Evolutionary conservation across 2,113 vertebrate species (phyloP).

Genomic region (Meles meles): DNA sequence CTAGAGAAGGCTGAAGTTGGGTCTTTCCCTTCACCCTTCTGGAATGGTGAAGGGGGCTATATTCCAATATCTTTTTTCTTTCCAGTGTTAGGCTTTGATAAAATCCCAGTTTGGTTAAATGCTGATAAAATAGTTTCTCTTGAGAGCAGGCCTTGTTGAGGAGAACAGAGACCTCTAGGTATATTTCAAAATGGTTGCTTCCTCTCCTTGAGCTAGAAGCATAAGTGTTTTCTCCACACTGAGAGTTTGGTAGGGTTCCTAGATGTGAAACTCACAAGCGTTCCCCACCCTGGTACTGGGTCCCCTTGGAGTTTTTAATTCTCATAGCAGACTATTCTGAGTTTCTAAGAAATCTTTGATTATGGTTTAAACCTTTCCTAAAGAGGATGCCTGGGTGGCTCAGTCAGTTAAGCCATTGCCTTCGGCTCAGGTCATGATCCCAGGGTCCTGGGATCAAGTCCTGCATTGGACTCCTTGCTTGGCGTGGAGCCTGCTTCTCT

Average conservation of each 20-base stretch:
- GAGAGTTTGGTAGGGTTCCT: neutral
- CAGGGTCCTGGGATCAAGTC: too few relatives aligned
- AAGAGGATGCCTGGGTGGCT: too few relatives aligned
- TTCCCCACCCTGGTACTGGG: rapidly evolving
- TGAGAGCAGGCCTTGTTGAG: neutral
- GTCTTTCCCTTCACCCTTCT: neutral
- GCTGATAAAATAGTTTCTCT: neutral
- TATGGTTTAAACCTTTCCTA: neutral
- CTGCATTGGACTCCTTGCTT: too few relatives aligned
- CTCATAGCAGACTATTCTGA: rapidly evolving
- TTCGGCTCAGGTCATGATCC: too few relatives aligned
- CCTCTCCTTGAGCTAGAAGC: neutral
- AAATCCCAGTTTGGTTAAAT: neutral
- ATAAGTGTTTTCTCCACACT: neutral
- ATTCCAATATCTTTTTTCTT: neutral
- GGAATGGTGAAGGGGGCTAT: neutral
- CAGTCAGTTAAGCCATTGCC: too few relatives aligned
- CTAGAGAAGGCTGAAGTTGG: neutral
- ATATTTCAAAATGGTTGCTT: neutral
- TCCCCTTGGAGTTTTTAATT: neutral
- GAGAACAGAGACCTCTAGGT: neutral
- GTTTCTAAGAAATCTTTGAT: neutral
- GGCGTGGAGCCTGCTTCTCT: too few relatives aligned
- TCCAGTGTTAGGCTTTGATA: neutral
- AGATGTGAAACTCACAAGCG: neutral